Evolutionary conservation across 1,140 invertebrate genomes (phyloP).

Genomic region (Pemphigus obesinymphae): DNA sequence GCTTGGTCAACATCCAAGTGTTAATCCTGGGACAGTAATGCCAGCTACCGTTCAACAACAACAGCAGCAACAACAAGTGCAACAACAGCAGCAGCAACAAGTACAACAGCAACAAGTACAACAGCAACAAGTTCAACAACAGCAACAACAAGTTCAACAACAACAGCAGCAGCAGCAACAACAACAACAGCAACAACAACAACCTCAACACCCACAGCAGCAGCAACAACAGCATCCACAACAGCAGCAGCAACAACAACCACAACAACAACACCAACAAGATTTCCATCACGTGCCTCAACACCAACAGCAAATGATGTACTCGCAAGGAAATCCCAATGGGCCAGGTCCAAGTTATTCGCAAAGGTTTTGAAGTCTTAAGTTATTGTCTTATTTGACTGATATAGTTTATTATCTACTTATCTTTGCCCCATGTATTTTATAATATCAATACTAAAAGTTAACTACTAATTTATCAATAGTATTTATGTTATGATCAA

Average conservation of each 20-base stretch:
- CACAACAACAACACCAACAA: conserved; percentile 47
- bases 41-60: conserved; percentile 53
- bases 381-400: not conserved
- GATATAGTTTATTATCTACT: not conserved
- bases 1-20: conserved; percentile 48
- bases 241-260: conserved; percentile 50
- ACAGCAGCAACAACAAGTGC: conserved; percentile 51
- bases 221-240: conserved; percentile 53
- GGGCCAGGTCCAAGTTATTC: conserved; percentile 10
- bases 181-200: conserved; percentile 32
- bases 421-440: not conserved
- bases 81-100: conserved; percentile 52
- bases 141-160: conserved; percentile 46
- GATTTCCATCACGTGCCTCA: conserved; percentile 47
- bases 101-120: conserved; percentile 50
- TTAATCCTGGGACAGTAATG: conserved; percentile 44
- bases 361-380: conserved; percentile 44
- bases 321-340: conserved; percentile 27
- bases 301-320: conserved; percentile 48
- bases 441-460: not conserved
- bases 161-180: conserved; percentile 46
- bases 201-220: not conserved
- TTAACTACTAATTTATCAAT: not conserved
- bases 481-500: not conserved
- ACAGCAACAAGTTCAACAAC: conserved; percentile 47